These are phyloP conservation scores for Drosophila seclusa DNA, from an alignment of 2,888 invertebrate species.

Conservation along the genomic window DNA sequence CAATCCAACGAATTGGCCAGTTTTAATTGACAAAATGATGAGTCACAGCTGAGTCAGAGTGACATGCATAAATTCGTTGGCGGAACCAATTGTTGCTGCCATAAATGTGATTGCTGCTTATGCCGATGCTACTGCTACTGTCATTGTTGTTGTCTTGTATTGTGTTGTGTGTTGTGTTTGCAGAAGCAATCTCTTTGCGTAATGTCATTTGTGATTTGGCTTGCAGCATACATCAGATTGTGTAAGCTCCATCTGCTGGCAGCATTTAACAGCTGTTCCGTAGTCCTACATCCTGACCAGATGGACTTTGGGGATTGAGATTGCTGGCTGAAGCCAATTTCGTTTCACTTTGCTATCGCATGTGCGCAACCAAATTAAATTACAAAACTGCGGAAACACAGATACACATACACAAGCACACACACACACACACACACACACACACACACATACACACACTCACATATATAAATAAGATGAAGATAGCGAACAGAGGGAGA, in stretches of 20 bases:
- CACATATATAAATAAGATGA: background rate
- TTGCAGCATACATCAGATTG: slow-evolving; percentile 32
- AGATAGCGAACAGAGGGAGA: background rate
- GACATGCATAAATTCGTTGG: slow-evolving; percentile 14
- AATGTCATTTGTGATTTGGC: slow-evolving; percentile 75
- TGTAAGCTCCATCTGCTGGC: slow-evolving; percentile 47
- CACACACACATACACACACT: background rate
- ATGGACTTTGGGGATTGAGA: slow-evolving; percentile 15
- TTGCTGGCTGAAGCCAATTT: slow-evolving; percentile 46
- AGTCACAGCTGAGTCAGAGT: slow-evolving; percentile 1
- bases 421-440: background rate
- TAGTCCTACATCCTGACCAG: slow-evolving; percentile 8
- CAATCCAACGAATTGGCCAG: background rate
- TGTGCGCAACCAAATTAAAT: slow-evolving; percentile 65
- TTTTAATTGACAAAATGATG: slow-evolving; percentile 39
- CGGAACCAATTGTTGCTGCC: slow-evolving; percentile 34
- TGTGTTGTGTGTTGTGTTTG: background rate
- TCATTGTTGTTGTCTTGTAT: slow-evolving; percentile 4
- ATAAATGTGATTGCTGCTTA: slow-evolving; percentile 9
- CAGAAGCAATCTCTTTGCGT: slow-evolving; percentile 47
- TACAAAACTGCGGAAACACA: slow-evolving; percentile 61
- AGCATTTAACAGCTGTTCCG: slow-evolving; percentile 65
- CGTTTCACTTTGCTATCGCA: slow-evolving; percentile 42
- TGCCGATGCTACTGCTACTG: background rate
- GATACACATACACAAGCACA: slow-evolving; percentile 36